Base-by-base conservation (phyloP, 2,113 vertebrate species). In the Ursus arctos region DNA sequence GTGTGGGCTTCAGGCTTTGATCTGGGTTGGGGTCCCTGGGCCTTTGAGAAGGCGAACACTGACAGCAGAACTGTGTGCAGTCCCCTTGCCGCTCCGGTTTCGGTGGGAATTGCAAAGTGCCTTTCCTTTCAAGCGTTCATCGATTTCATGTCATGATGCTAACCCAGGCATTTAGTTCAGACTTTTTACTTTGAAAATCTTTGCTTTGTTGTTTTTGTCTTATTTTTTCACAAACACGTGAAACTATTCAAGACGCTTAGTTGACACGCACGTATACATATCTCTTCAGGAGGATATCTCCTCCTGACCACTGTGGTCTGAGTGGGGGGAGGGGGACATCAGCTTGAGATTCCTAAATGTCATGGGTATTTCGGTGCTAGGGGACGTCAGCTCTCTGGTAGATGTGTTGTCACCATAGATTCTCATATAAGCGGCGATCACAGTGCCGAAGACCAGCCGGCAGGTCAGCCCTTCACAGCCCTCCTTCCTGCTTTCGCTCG, bases 1-100 rank as follows among this genome's bases (percentile, higher is more conserved):
- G 65, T 0, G 3, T 19, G 49, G 51, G n/a, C 24, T 72, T 36
- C 10, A 9, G 67, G 67, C n/a, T 72, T 21, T 31, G 67, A 31
- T 40, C 8, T 16, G 13, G 4, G 26, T 2, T 53, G n/a, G n/a
- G 9, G n/a, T 57, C 85, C 7, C 1, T 15, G 7, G 0, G 13
- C 40, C 72, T 14, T 9, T 26, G 72, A 76, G 72, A 76, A 76
- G 65, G 72, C 14, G 13, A 76, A 49, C 13, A 47, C 43, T 26
- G 13, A 49, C 40, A 15, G 12, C 43, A 74, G 71, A 74, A 43
- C 22, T 26, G 1, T 43, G 40, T 43, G 40, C 40, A 43, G 72
- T 14, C 43, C 72, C 72, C 72, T 76, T 49, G 72, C 43, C 10
- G 4, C 24, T 49, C 15, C 43, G 28, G 31, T 18, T 31, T 77